These are phyloP conservation scores for Dryas iulia DNA, from an alignment of 1,140 invertebrate genomes.

Conservation along the genomic window DNA sequence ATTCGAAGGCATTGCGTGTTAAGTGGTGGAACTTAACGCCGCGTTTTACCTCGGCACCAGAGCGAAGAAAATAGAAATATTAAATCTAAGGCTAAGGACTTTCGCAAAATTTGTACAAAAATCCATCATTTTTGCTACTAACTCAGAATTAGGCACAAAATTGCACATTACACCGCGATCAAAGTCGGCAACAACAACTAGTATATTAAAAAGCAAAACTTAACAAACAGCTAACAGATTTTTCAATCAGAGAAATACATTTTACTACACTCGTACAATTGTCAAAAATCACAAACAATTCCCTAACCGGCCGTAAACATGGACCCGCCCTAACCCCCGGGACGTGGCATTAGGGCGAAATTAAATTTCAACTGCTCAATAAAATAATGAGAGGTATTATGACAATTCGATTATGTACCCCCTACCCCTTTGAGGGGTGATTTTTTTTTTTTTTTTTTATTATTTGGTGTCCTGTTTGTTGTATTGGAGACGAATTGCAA, in stretches of 20 bases:
- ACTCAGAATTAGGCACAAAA: too few species aligned
- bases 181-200: too few species aligned
- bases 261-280: not conserved
- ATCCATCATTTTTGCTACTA: too few species aligned
- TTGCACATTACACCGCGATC: too few species aligned
- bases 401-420: constrained; percentile 55
- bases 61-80: too few species aligned
- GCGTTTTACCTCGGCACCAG: too few species aligned
- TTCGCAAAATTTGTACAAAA: too few species aligned
- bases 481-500: too few species aligned
- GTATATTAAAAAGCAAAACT: not conserved
- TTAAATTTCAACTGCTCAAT: constrained; percentile 58
- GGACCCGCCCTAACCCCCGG: constrained; percentile 38
- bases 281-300: constrained; percentile 46
- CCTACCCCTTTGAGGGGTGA: constrained; percentile 37
- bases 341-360: constrained; percentile 53
- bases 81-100: too few species aligned
- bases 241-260: constrained; percentile 11
- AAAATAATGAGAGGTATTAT: constrained; percentile 61
- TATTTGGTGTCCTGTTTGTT: not conserved
- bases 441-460: constrained; percentile 29
- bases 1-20: too few species aligned
- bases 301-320: constrained; percentile 52
- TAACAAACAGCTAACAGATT: not conserved
- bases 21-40: too few species aligned